Percentiles rank a stretch among this genome's conserved stretches.
These are phyloP conservation scores for Blastobasis lacticolella DNA, from an alignment of 2,888 invertebrate species.

Conservation along the genomic window DNA sequence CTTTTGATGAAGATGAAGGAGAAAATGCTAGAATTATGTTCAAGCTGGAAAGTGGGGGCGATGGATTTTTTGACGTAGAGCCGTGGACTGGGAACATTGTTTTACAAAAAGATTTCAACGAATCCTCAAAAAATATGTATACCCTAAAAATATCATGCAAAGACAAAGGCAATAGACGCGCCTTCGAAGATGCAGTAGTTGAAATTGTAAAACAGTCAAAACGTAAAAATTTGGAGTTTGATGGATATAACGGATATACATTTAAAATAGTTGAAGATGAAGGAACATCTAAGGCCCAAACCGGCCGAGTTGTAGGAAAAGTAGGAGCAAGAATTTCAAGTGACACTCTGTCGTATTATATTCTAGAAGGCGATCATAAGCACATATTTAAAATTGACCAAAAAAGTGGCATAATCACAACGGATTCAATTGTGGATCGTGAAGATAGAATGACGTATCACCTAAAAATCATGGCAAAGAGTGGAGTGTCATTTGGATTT, in stretches of 20 bases:
- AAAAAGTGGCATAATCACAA: conserved; percentile 84
- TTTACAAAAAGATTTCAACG: conserved; percentile 78
- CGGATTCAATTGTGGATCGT: conserved; percentile 86
- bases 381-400: conserved; percentile 87
- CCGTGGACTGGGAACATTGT: conserved; percentile 84
- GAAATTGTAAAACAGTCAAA: conserved; percentile 85
- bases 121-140: conserved; percentile 79
- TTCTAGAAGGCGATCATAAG: conserved; percentile 85
- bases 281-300: conserved; percentile 73
- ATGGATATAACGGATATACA: conserved; percentile 83
- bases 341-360: conserved; percentile 81
- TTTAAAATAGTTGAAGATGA: conserved; percentile 90
- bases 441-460: conserved; percentile 85
- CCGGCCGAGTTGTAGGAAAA: conserved; percentile 84
- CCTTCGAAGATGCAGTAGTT: conserved; percentile 83
- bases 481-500: conserved; percentile 83
- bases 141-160: conserved; percentile 84
- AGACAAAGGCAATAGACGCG: conserved; percentile 85
- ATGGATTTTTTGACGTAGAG: conserved; percentile 86
- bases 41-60: conserved; percentile 84
- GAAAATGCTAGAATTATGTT: conserved; percentile 89
- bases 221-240: conserved; percentile 83
- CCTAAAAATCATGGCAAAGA: conserved; percentile 86
- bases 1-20: conserved; percentile 90
- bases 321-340: conserved; percentile 78